Base-by-base conservation (phyloP, 2,113 vertebrate genomes). In the Synodontis membranacea region DNA sequence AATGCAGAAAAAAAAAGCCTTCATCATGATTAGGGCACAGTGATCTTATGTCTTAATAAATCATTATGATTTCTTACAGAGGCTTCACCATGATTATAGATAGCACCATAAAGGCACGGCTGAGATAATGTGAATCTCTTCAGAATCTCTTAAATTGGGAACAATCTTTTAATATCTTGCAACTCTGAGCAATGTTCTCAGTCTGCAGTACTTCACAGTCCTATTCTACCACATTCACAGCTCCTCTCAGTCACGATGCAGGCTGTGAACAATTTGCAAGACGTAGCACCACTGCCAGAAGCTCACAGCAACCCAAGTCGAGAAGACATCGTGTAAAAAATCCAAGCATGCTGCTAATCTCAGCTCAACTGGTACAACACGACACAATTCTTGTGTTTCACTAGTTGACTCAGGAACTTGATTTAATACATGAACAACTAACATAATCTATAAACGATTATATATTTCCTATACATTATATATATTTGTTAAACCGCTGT, bases 221-320 rank as follows among this genome's bases (percentile, higher is more conserved):
- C 54, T 76, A 84, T 87, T 87, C 34, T 17, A 46, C 52, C 66
- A 87, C n/a, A 39, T 86, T 85, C 21, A 62, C 50, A 83, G 82
- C 80, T 87, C 84, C 25, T 19, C 28, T 74, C 78, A 88, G 84
- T 88, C 89, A 89, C 84, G 72, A 90, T 88, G 84, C 81, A 83
- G 60, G 1, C 89, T 72, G 89, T 79, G 82, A 84, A 64, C 0
- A 62, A 62, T 88, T 84, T 82, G 84, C 64, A 85, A 79, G 72
- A 60, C 37, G 66, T 54, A 83, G 80, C 10, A 28, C 12, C 21
- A 19, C 76, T 72, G 52, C 80, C 89, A 88, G 66, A 62, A 83
- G 42, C 84, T 54, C 70, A 83, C 68, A 80, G 75, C 54, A 87
- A 86, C 66, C 58, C 89, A 82, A 85, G 78, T 72, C 10, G 60